These are phyloP conservation scores for Polypterus senegalus DNA, from an alignment of 2,113 vertebrate genomes.

Conservation along the genomic window DNA sequence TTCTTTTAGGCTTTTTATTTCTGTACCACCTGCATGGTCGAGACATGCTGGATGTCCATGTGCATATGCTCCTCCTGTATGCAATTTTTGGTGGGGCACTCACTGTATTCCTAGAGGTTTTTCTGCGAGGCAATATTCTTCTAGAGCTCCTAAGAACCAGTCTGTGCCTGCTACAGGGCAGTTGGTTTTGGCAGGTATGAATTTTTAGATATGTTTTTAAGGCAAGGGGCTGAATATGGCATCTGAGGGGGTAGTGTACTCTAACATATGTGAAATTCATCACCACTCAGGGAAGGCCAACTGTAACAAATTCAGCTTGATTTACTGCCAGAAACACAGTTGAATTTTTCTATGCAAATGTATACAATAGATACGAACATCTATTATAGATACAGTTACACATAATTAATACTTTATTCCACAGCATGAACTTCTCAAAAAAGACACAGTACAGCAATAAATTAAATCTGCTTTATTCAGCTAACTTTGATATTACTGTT, in stretches of 20 bases:
- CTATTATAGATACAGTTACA: too few relatives aligned
- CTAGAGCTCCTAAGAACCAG: slow-evolving; percentile 72
- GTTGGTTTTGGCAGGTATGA: slow-evolving; percentile 91
- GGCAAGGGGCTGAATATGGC: not conserved
- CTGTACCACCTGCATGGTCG: slow-evolving; percentile 83
- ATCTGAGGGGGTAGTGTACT: not conserved
- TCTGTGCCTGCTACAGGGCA: slow-evolving; percentile 73
- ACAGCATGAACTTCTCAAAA: too few relatives aligned
- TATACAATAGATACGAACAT: too few relatives aligned
- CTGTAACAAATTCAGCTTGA: too few relatives aligned
- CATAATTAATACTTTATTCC: too few relatives aligned
- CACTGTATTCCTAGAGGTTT: slow-evolving; percentile 66
- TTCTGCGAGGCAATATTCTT: slow-evolving; percentile 63
- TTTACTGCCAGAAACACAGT: too few relatives aligned
- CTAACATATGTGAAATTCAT: not conserved
- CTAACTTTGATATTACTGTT: too few relatives aligned
- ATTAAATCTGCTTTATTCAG: too few relatives aligned
- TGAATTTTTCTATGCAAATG: too few relatives aligned
- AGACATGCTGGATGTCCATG: slow-evolving; percentile 66
- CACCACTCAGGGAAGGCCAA: too few relatives aligned
- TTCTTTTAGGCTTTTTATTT: slow-evolving; percentile 72
- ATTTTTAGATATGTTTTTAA: not conserved
- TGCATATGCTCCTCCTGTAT: slow-evolving; percentile 72
- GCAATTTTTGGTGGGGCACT: slow-evolving; percentile 53
- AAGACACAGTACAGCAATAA: too few relatives aligned